Evolutionary conservation across 1,140 invertebrate species (phyloP).

Genomic region (Gonioctena quinquepunctata): DNA sequence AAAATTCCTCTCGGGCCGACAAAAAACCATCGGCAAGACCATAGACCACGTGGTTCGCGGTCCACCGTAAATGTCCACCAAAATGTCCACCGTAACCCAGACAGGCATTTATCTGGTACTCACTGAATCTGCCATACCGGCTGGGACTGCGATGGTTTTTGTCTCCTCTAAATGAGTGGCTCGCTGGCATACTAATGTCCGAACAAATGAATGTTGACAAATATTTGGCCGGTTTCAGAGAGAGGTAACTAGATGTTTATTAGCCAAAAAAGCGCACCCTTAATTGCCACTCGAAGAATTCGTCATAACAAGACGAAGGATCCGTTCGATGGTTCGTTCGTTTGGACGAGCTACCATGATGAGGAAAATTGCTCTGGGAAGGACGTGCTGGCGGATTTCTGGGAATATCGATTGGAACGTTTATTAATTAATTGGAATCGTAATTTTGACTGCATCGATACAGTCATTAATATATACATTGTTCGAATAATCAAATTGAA

Average conservation of each 20-base stretch:
- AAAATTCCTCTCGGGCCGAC: neutral
- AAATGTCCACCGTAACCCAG: constrained; percentile 14
- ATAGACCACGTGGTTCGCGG: constrained; percentile 21
- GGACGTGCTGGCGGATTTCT: no score
- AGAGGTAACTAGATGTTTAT: constrained; percentile 17
- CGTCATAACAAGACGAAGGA: constrained; percentile 5
- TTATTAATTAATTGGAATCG: no score
- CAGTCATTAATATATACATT: no score
- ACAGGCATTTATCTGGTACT: constrained; percentile 16
- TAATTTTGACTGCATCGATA: no score
- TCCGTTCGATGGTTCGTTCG: no score
- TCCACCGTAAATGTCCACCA: no score
- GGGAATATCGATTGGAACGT: no score
- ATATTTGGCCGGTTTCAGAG: constrained; percentile 13
- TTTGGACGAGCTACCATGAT: no score
- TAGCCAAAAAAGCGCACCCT: neutral
- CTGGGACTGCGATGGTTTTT: neutral
- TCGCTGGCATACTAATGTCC: constrained; percentile 14
- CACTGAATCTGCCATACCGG: constrained; percentile 11
- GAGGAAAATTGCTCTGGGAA: neutral
- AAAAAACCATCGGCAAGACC: constrained; percentile 14
- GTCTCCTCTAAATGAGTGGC: neutral
- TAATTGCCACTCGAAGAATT: constrained; percentile 16
- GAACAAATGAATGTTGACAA: constrained; percentile 15
- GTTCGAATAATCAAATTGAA: no score